Percentiles rank a stretch among this genome's conserved stretches.
Evolutionary conservation across 2,797 vertebrate genomes (phyloP).

Genomic region (Aldrovandia affinis): DNA sequence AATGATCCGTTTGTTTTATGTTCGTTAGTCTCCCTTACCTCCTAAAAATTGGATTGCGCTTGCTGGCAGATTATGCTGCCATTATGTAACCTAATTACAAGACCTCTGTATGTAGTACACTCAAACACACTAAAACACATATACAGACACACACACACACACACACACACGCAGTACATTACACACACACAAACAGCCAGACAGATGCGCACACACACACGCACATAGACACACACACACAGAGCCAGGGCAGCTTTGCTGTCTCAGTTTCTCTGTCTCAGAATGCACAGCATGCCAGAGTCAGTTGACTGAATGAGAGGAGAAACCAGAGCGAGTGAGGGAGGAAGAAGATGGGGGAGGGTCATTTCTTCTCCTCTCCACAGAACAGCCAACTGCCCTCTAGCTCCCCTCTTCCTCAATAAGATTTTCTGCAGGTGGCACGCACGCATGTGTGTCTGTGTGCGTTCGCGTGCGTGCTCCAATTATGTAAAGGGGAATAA

Average conservation of each 20-base stretch:
- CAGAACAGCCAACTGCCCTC: constrained; percentile 9
- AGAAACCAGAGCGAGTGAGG: neutral
- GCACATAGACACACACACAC: neutral
- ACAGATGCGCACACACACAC: neutral
- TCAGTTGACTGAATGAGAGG: neutral
- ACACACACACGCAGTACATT: neutral
- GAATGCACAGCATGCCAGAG: neutral
- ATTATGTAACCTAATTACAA: constrained; percentile 3
- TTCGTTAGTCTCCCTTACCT: neutral
- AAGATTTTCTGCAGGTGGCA: constrained; percentile 4
- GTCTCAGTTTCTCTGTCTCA: neutral
- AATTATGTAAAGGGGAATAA: constrained; percentile 15
- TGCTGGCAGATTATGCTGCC: constrained; percentile 3
- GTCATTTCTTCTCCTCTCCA: neutral
- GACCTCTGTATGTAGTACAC: neutral
- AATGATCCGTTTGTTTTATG: neutral
- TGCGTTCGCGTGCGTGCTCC: neutral
- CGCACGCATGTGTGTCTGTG: neutral
- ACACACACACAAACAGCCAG: neutral
- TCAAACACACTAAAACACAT: neutral
- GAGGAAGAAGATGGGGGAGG: neutral
- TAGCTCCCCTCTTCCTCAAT: constrained; percentile 6
- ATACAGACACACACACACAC: neutral
- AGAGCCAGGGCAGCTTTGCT: neutral
- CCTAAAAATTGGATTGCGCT: neutral